Percentiles rank a stretch among this genome's conserved stretches.
phyloP scores from a whole-genome alignment of 2,888 invertebrate genomes.

The Platerodrilus igneus region DNA sequence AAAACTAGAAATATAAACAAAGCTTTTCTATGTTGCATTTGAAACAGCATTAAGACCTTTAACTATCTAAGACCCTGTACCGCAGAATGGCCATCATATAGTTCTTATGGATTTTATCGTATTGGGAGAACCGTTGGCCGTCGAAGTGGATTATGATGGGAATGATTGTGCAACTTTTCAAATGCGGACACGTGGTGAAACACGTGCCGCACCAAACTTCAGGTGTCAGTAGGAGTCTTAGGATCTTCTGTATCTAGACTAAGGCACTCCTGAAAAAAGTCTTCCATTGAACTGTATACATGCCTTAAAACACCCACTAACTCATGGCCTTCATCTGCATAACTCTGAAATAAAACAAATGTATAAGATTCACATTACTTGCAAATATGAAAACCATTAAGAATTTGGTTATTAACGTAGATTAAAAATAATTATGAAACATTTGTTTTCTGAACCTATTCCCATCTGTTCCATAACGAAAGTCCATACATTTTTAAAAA shows the following conservation, averaged over 20 bases:
- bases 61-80: no score
- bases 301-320: constrained; percentile 80
- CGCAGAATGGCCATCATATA: no score
- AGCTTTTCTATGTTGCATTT: no score
- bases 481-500: no score
- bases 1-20: no score
- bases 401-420: no score
- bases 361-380: not conserved
- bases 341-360: constrained; percentile 64
- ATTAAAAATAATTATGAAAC: no score
- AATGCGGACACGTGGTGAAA: constrained; percentile 24
- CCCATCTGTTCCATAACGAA: no score
- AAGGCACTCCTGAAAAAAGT: constrained; percentile 86
- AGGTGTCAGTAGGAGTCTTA: constrained; percentile 56
- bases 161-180: constrained; percentile 24
- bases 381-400: not conserved
- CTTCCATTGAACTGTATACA: constrained; percentile 89
- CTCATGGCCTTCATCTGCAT: constrained; percentile 88
- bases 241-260: constrained; percentile 76
- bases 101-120: constrained; percentile 32
- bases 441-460: no score
- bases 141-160: constrained; percentile 24
- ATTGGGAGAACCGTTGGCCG: constrained; percentile 30
- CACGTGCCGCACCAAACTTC: constrained; percentile 27
- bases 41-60: no score